These are phyloP conservation scores for Drosophila asahinai DNA, from an alignment of 1,140 invertebrate genomes.

Conservation along the genomic window DNA sequence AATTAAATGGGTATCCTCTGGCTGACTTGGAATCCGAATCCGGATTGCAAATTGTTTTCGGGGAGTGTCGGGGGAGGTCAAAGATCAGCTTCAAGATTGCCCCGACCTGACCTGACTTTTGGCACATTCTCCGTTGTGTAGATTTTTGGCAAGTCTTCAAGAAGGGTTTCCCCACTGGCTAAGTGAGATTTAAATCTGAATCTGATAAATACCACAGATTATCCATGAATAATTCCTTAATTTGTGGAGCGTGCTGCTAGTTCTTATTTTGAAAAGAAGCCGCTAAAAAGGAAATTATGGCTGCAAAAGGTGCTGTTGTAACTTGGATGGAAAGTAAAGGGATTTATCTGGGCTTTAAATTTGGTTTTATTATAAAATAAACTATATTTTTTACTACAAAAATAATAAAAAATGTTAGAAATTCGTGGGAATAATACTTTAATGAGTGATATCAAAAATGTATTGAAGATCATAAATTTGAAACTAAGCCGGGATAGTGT, in stretches of 20 bases:
- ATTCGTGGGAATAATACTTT: too few species aligned
- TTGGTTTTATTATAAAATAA: too few species aligned
- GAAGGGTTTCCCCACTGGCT: background rate
- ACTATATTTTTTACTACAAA: too few species aligned
- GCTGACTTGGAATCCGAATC: constrained; percentile 4
- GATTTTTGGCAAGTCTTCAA: background rate
- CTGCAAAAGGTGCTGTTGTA: too few species aligned
- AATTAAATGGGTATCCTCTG: constrained; percentile 37
- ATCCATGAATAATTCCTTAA: background rate
- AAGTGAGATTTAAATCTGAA: constrained; percentile 4
- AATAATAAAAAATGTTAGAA: too few species aligned
- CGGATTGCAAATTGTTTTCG: constrained; percentile 30
- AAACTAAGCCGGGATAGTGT: too few species aligned
- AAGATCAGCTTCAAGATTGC: constrained; percentile 34
- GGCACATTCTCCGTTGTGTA: constrained; percentile 14
- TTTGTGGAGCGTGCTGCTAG: background rate
- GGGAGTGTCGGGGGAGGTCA: constrained; percentile 36
- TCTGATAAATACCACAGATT: background rate
- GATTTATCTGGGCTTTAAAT: too few species aligned
- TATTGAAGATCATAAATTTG: too few species aligned
- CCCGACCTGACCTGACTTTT: constrained; percentile 29
- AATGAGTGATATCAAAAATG: too few species aligned
- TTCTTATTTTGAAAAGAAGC: background rate
- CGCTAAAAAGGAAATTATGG: background rate
- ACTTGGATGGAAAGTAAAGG: too few species aligned